Base-by-base conservation (phyloP, 2,113 vertebrate genomes). In the Sigmodon hispidus region DNA sequence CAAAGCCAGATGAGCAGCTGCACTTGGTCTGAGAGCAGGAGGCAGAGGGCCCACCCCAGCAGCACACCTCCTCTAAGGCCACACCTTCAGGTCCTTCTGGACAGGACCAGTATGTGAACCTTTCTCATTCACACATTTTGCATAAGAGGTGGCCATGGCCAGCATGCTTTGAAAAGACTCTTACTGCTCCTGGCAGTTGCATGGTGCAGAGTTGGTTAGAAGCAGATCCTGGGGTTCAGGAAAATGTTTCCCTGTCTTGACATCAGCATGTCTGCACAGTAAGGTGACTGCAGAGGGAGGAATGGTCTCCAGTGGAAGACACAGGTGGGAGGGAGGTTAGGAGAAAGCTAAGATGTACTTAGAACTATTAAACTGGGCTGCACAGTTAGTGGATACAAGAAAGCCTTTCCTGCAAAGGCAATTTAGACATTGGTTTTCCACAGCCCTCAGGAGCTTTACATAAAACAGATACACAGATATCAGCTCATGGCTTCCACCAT, bases 391-490 rank as follows among this genome's bases (percentile, higher is more conserved):
- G 6, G 59, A 5, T 17, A 13, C 48, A 10, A 40, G 63, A 48
- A 19, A 12, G 9, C 0, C 31, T 34, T 26, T 36, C 16, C 1
- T 29, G 83, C 4, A 1, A 34, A 29, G 40, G 5, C 5, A 0
- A 4, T 0, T 29, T 4, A 77, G 31, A 55, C 11, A 8, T 1
- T 45, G 4, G 4, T 2, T 45, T 29, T 15, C 26, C 6, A 1
- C 1, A 12, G 16, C 3, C 8, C 5, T 57, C 70, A 67, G n/a
- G n/a, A n/a, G 29, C 26, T 26, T 0, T 1, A 10, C 15, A 29
- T 91, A n/a, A 19, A 3, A 21, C 9, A 43, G n/a, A 55, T 5
- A 3, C 8, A 2, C 0, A 1, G 15, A 9, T 1, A 9, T 29
- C 5, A 50, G 5, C 43, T 90, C 81, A 43, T 11, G 34, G 16